Base-by-base conservation (phyloP, 2,888 invertebrate species). In the Adelphocoris suturalis region DNA sequence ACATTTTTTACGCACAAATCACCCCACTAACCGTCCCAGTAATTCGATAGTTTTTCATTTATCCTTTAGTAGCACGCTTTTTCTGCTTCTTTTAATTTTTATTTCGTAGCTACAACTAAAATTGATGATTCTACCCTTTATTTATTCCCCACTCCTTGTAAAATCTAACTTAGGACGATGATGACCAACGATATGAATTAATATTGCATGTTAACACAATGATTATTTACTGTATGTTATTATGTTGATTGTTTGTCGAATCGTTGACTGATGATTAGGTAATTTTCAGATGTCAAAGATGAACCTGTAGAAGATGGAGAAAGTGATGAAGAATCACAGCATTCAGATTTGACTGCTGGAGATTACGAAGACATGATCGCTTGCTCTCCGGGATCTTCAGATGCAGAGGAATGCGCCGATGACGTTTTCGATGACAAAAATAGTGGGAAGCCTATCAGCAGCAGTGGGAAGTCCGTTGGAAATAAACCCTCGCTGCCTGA, bases 281-380 rank as follows among this genome's bases (percentile, higher is more conserved):
- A 3, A 23, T 82, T 82, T 82, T 87, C 89, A 89, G 90, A 78
- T 82, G 84, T 68, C 16, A 88, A 90, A 48, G 76, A 81, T 16
- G 89, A 89, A 46, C 75, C 86, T 80, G 75, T 19, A 14, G 81
- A 82, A 11, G 86, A 86, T 14, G 13, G 27, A 27, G 85, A 87
- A 14, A 57, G 57, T 27, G 91, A 89, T 52, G 91, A 91, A 16
- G 90, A 91, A n/a, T 89, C 90, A 0, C 84, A 89, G 37, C 82
- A 90, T 81, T 90, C 91, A 5, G 91, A 91, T 57, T 76, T 89
- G 28, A 91, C 91, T 23, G 46, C 76, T 4, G 91, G 91, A 16
- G 91, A 90, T 75, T 92, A 91, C 84, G 93, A 94, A 86, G 93
- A 94, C 92, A 93, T 93, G 92, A 93, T 94, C 92, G 93, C 93